Evolutionary conservation across 2,888 invertebrate genomes (phyloP), one percentile per base, ranked within the genome.

Genomic region (Cataglyphis altisquamis): DNA sequence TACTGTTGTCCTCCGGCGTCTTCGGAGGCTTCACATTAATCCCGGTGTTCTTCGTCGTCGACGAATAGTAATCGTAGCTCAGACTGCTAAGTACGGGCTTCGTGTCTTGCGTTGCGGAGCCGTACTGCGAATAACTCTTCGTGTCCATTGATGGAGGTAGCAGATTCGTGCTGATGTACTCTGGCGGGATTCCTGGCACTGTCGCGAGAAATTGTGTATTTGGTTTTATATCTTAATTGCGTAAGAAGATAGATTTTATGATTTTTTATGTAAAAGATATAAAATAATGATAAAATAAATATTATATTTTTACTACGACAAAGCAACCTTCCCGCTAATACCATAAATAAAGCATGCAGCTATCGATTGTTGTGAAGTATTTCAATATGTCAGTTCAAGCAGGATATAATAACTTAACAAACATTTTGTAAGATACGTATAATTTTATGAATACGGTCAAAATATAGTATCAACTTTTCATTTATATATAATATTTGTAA

Each of bases 1-100:
- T 84, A 74, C 91, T 90, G 87, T 89, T 91, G 3, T 95, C 94
- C 60, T 95, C 94, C 0, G 95, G 93, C 1, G 95, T 95, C 92
- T 96, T 96, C 6, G 96, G 95, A 15, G 96, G 95, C 91, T 96
- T 96, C 91, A 96, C 90, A 83, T 84, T 94, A 68, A 94, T 95
- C 15, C 93, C 93, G 9, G 95, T 93, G 72, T 92, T 89, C 62
- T 94, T 94, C 2, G 92, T 88, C 29, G 92, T 88, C 66, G 93
- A 87, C 68, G 93, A 25, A 87, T 94, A 95, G 62, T 94, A 94
- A 83, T 95, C 94, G 90, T 94, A 95, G 41, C 92, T 91, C 25
- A 94, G 91, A 21, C 93, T 93, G 55, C 91, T 91, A 15, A 94
- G 88, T n/a, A 94, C 91, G 10, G 94, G 92, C 66, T 95, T 95